Percentiles rank a stretch among this genome's conserved stretches.
phyloP scores from a whole-genome alignment of 2,888 invertebrate genomes.

The Fissipunctia ypsillon region DNA sequence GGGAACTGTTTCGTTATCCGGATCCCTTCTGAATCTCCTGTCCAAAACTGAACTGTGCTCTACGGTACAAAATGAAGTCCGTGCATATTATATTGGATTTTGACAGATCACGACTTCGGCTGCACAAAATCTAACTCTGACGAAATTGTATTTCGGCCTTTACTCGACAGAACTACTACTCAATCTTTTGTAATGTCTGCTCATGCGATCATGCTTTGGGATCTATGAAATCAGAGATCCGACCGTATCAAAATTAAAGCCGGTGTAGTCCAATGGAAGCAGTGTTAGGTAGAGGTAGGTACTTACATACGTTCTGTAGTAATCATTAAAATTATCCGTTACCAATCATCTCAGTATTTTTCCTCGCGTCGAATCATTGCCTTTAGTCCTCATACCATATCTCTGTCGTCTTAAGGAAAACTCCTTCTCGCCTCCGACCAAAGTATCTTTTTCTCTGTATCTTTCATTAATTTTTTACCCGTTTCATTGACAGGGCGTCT shows the following conservation, averaged over 20 bases:
- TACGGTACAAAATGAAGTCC: background rate
- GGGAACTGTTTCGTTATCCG: constrained; percentile 34
- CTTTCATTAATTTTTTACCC: constrained; percentile 9
- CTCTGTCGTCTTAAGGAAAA: constrained; percentile 24
- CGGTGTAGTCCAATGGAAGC: background rate
- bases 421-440: background rate
- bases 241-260: background rate
- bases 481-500: constrained; percentile 80
- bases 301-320: background rate
- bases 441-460: background rate
- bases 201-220: background rate
- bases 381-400: background rate
- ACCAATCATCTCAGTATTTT: background rate
- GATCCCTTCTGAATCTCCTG: background rate
- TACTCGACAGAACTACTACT: background rate
- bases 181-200: constrained; percentile 9
- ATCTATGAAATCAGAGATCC: background rate
- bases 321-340: background rate
- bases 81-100: background rate
- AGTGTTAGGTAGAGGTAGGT: background rate
- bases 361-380: background rate
- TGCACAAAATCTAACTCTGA: background rate
- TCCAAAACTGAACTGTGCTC: background rate
- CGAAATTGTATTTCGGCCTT: background rate
- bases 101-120: background rate